Base-by-base conservation (phyloP, 2,797 vertebrate species). In the Cyclura pinguis region DNA sequence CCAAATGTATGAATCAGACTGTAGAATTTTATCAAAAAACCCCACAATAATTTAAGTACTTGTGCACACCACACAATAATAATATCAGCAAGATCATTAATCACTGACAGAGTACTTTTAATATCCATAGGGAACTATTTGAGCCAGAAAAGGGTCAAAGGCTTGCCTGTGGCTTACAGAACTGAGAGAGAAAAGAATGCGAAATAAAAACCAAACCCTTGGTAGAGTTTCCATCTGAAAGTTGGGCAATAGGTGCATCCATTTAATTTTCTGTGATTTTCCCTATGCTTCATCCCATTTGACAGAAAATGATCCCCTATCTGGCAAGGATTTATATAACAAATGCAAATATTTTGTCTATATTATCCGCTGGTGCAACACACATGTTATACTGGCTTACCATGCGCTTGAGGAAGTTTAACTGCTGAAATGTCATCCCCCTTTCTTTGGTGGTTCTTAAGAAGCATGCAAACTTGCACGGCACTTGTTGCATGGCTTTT, bases 381-480 rank as follows among this genome's bases (percentile, higher is more conserved):
- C 29, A 86, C 52, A 57, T 7, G 38, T 3, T 77, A 27, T 69
- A 84, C 12, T 24, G 74, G 93, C 95, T 90, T 97, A 99, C 99
- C 98, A 98, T 98, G 78, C 98, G 97, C 94, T 97, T 99, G 55
- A 98, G 97, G 93, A 98, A 98, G 94, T 91, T 97, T 20, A 98
- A 97, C 92, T 98, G 98, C 88, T 98, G 98, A 95, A 98, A 98
- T 0, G 98, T 98, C 80, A 98, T 95, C 97, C 98, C 96, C 38
- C 94, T 97, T 72, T 95, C 86, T 1, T 92, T 96, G 84, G 96
- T 94, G 69, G 88, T 96, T 38, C 86, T 97, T 93, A 97, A 97
- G 22, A 98, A 96, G 24, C 96, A 97, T 72, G 97, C 89, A 0
- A 98, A 95, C 76, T 90, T 96, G 91, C 96, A 96, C 0, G 96